A percentile compares a stretch with the other conserved stretches of the same genome.
phyloP scores from a whole-genome alignment of 2,797 vertebrate species.

The Propithecus perrieri region DNA sequence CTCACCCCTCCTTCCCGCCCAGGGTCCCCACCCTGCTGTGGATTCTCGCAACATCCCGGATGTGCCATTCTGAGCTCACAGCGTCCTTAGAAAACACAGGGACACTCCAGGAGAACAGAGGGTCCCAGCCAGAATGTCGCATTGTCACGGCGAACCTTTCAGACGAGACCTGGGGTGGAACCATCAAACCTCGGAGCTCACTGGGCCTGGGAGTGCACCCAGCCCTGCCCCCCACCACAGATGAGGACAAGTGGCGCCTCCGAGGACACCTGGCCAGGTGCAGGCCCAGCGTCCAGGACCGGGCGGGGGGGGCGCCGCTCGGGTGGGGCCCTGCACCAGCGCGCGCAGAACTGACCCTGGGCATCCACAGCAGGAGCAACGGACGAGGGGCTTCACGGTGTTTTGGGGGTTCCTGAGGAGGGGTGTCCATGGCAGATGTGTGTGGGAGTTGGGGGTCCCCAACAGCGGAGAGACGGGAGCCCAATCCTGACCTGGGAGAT shows the following conservation, averaged over 20 bases:
- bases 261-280: background rate
- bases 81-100: background rate
- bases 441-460: too few relatives aligned
- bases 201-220: too few relatives aligned
- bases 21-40: background rate
- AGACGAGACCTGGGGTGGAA: background rate
- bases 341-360: rapidly evolving
- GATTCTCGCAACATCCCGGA: too few relatives aligned
- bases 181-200: background rate
- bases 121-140: too few relatives aligned
- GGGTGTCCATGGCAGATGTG: rapidly evolving
- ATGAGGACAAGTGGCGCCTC: rapidly evolving
- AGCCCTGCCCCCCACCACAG: background rate
- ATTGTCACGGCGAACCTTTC: background rate
- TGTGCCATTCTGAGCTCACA: background rate
- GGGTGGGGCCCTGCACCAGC: background rate
- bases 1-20: background rate
- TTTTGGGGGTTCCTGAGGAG: background rate
- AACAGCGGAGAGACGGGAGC: background rate
- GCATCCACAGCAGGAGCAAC: rapidly evolving
- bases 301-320: background rate
- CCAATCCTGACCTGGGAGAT: background rate
- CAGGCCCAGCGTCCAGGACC: background rate
- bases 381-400: rapidly evolving
- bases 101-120: background rate